Conservation (phyloP, 1,140 invertebrate species). For the Drosophila novamexicana region DNA sequence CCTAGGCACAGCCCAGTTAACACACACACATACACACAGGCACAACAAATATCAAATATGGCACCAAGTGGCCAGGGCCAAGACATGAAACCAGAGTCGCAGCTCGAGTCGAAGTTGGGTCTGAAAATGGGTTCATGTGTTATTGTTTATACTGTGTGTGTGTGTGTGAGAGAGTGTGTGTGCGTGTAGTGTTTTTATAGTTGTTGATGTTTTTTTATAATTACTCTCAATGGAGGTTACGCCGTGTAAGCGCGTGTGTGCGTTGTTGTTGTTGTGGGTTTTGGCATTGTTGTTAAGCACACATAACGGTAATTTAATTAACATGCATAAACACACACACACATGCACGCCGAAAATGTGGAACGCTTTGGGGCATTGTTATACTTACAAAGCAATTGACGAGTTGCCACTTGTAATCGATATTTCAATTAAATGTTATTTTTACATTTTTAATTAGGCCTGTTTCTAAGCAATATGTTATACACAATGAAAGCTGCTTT, state of each 20-base stretch:
- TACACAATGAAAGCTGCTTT: background rate
- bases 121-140: slow-evolving; percentile 64
- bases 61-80: slow-evolving; percentile 62
- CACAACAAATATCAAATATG: slow-evolving; percentile 35
- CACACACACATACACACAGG: slow-evolving; percentile 13
- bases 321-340: slow-evolving; percentile 64
- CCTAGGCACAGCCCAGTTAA: slow-evolving; percentile 69
- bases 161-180: slow-evolving; percentile 5
- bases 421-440: slow-evolving; percentile 26
- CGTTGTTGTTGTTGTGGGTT: slow-evolving; percentile 21
- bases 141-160: slow-evolving; percentile 20
- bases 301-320: slow-evolving; percentile 82
- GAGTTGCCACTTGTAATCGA: slow-evolving; percentile 45
- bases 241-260: slow-evolving; percentile 21
- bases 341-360: slow-evolving; percentile 6
- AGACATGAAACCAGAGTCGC: slow-evolving; percentile 51
- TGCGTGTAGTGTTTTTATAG: slow-evolving; percentile 23
- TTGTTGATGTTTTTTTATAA: slow-evolving; percentile 70
- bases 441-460: background rate
- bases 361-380: slow-evolving; percentile 22
- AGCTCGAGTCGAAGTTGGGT: slow-evolving; percentile 14
- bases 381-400: slow-evolving; percentile 62
- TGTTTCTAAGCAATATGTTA: background rate
- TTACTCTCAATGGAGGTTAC: slow-evolving; percentile 64
- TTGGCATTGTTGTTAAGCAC: slow-evolving; percentile 63